phyloP scores from a whole-genome alignment of 2,888 invertebrate genomes.

The Rhimphoctona megacephalus region DNA sequence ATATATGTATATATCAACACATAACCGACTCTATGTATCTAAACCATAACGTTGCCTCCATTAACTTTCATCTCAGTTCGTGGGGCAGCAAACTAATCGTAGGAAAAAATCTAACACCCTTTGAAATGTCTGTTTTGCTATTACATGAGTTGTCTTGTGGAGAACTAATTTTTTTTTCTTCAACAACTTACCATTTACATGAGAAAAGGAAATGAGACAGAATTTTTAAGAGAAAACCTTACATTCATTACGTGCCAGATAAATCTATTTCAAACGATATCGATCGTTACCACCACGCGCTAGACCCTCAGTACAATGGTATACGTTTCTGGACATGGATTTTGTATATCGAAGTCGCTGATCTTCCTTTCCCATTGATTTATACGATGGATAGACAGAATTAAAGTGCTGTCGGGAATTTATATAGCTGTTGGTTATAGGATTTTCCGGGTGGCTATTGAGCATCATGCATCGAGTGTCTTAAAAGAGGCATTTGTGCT shows the following conservation, averaged over 20 bases:
- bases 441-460: constrained; percentile 48
- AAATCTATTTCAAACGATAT: constrained; percentile 32
- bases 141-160: constrained; percentile 13
- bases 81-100: constrained; percentile 34
- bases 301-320: background rate
- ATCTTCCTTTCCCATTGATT: constrained; percentile 54
- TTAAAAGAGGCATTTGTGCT: constrained; percentile 45
- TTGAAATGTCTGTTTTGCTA: constrained; percentile 28
- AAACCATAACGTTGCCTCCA: constrained; percentile 27
- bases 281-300: constrained; percentile 17
- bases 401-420: constrained; percentile 56
- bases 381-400: constrained; percentile 47
- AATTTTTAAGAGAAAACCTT: background rate
- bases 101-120: constrained; percentile 41
- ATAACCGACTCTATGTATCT: background rate
- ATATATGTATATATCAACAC: background rate
- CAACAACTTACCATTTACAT: no score
- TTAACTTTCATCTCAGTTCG: constrained; percentile 49
- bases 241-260: constrained; percentile 17
- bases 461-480: constrained; percentile 61
- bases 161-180: background rate
- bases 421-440: constrained; percentile 39
- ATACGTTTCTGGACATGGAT: constrained; percentile 21
- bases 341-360: constrained; percentile 15
- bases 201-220: no score